Conservation (phyloP, 2,113 vertebrate species). For the Channa maculata region DNA sequence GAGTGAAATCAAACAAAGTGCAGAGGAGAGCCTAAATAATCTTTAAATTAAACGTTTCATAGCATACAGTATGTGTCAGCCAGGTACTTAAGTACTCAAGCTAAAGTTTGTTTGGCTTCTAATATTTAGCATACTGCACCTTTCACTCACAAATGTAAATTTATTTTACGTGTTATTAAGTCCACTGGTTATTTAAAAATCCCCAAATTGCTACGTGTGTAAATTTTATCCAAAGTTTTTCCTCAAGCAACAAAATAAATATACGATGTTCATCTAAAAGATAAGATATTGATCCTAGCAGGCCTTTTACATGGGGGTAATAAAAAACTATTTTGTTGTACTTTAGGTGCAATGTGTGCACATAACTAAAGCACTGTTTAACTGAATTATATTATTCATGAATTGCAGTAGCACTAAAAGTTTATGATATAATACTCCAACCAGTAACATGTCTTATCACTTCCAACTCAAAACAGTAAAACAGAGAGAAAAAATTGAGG, state of each 20-base stretch:
- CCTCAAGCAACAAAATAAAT: not conserved
- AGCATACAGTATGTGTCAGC: too few relatives aligned
- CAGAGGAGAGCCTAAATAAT: slow-evolving; percentile 29
- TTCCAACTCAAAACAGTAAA: not conserved
- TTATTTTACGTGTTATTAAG: not conserved
- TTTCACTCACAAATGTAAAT: not conserved
- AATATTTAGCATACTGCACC: not conserved
- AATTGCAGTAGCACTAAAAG: not conserved
- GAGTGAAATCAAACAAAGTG: slow-evolving; percentile 11
- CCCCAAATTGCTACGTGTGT: too few relatives aligned
- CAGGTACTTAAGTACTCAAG: too few relatives aligned
- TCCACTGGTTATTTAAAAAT: too few relatives aligned
- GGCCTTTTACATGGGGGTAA: too few relatives aligned
- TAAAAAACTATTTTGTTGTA: too few relatives aligned
- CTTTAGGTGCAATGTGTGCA: too few relatives aligned
- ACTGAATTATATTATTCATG: not conserved
- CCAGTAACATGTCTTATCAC: slow-evolving; percentile 14
- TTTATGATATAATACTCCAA: slow-evolving; percentile 19
- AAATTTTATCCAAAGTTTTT: not conserved
- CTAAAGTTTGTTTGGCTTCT: not conserved
- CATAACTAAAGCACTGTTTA: too few relatives aligned
- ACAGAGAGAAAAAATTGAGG: not conserved
- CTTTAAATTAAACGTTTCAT: slow-evolving; percentile 4
- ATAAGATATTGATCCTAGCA: not conserved
- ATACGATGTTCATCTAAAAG: slow-evolving; percentile 12